Evolutionary conservation across 2,888 invertebrate species (phyloP).

Genomic region (Melanargia galathea): DNA sequence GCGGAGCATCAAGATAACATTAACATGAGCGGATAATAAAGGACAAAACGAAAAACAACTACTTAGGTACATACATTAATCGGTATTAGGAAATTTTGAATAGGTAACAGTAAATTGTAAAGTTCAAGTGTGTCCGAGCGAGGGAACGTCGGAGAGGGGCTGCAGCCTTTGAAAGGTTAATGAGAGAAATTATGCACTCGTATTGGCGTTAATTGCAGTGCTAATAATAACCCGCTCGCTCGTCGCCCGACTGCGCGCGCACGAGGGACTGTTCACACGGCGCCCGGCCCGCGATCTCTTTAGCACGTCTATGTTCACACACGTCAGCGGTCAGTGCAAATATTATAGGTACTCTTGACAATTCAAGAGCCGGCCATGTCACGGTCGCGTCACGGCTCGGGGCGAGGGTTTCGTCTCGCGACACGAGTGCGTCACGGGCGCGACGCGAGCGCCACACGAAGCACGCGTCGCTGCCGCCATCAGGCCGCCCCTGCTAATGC

Average conservation of each 20-base stretch:
- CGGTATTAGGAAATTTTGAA: neutral
- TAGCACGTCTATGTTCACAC: neutral
- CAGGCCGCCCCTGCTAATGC: slow-evolving; percentile 24
- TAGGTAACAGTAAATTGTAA: neutral
- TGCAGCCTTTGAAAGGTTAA: slow-evolving; percentile 37
- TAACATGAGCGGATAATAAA: slow-evolving; percentile 9
- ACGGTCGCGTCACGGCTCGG: neutral
- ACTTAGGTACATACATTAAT: neutral
- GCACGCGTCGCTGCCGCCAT: neutral
- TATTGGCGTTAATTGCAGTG: slow-evolving; percentile 32
- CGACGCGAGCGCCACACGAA: neutral
- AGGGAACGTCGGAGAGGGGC: neutral
- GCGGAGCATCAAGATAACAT: slow-evolving; percentile 20
- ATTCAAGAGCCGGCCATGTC: neutral
- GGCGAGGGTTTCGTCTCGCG: neutral
- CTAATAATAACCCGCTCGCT: slow-evolving; percentile 27
- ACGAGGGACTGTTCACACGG: slow-evolving; percentile 7
- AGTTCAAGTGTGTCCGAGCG: neutral
- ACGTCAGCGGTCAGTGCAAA: no score
- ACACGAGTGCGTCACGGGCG: neutral
- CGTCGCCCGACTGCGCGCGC: slow-evolving; percentile 16
- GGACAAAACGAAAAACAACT: slow-evolving; percentile 17
- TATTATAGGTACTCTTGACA: no score
- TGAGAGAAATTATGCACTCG: slow-evolving; percentile 43
- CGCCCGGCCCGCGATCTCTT: neutral